These are phyloP conservation scores for Coendou prehensilis DNA, from an alignment of 2,797 vertebrate species.

Conservation along the genomic window DNA sequence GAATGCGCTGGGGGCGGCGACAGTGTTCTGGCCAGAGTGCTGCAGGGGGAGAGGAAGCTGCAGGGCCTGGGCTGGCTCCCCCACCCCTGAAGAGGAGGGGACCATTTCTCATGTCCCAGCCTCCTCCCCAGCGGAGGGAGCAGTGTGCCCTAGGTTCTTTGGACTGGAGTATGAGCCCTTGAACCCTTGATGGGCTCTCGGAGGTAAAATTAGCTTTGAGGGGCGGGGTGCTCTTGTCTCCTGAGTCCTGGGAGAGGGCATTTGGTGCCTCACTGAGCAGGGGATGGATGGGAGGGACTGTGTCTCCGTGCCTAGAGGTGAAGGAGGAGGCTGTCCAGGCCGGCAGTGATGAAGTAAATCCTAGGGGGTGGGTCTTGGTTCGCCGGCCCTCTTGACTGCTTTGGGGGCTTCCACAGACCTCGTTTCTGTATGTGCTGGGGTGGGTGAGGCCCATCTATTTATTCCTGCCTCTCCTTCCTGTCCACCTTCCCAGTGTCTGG, in stretches of 20 bases:
- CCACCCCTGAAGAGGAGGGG: slow-evolving; percentile 53
- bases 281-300: background rate
- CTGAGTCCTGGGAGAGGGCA: slow-evolving; percentile 53
- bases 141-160: slow-evolving; percentile 40
- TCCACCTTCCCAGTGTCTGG: slow-evolving; percentile 39
- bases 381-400: slow-evolving; percentile 12
- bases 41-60: slow-evolving; percentile 69
- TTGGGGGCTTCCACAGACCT: background rate
- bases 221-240: background rate
- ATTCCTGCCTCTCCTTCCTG: slow-evolving; percentile 25
- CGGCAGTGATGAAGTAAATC: background rate
- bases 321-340: background rate
- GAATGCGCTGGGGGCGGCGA: slow-evolving; percentile 50
- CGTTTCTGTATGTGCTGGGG: background rate
- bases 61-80: slow-evolving; percentile 52
- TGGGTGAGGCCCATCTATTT: background rate
- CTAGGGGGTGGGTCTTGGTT: background rate
- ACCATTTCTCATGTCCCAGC: slow-evolving; percentile 33
- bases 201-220: slow-evolving; percentile 43
- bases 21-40: slow-evolving; percentile 72
- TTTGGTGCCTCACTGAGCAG: background rate
- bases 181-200: slow-evolving; percentile 38
- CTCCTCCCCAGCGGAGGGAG: slow-evolving; percentile 9
- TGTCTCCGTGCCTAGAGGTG: slow-evolving; percentile 29
- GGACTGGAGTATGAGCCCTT: slow-evolving; percentile 27